A percentile compares a stretch with the other conserved stretches of the same genome.
phyloP scores from a whole-genome alignment of 2,797 vertebrate species.

The Paratrypauchen microcephalus region DNA sequence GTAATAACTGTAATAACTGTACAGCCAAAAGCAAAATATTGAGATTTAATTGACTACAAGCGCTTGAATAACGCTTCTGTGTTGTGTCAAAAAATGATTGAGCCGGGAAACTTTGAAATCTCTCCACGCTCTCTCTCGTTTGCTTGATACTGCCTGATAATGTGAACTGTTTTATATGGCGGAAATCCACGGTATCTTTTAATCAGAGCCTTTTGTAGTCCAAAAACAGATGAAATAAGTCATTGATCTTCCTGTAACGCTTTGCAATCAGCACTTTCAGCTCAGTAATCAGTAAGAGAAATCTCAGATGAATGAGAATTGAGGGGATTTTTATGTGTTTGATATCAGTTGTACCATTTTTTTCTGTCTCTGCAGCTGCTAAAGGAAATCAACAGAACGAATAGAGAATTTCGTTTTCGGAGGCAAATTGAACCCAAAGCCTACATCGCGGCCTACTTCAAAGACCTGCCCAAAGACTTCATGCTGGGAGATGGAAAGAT shows the following conservation, averaged over 20 bases:
- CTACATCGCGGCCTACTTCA: conserved; percentile 96
- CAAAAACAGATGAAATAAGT: conserved; percentile 56
- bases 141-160: conserved; percentile 57
- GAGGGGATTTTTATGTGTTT: conserved; percentile 39
- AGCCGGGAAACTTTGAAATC: conserved; percentile 37
- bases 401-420: conserved; percentile 87
- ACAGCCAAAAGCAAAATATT: conserved; percentile 11
- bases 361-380: conserved; percentile 80
- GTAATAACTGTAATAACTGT: conserved; percentile 3
- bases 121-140: neutral
- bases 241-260: conserved; percentile 58
- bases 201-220: conserved; percentile 52
- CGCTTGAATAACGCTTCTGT: conserved; percentile 29
- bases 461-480: conserved; percentile 93
- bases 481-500: conserved; percentile 91
- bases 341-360: conserved; percentile 38
- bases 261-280: conserved; percentile 55
- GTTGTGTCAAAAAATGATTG: conserved; percentile 45
- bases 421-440: conserved; percentile 92
- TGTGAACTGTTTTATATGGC: conserved; percentile 48
- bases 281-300: conserved; percentile 44
- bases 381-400: conserved; percentile 93
- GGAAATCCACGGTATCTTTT: conserved; percentile 60
- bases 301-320: conserved; percentile 45
- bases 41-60: conserved; percentile 13